phyloP scores from a whole-genome alignment of 2,888 invertebrate genomes.

The Drosophila picticornis region DNA sequence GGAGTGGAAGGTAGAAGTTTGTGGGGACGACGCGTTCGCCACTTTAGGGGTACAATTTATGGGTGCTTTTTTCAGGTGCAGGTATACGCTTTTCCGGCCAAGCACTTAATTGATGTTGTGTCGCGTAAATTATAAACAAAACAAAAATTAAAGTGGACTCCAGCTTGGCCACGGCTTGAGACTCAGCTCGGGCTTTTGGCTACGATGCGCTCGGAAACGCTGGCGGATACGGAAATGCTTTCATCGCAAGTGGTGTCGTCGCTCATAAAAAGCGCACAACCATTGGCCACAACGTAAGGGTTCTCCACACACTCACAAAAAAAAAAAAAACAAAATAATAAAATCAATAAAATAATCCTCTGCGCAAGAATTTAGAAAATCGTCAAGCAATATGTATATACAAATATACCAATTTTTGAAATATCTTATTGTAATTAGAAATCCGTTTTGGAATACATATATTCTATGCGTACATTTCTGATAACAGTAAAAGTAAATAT shows the following conservation, averaged over 20 bases:
- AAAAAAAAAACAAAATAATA: not conserved
- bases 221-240: conserved; percentile 80
- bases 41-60: conserved; percentile 77
- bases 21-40: conserved; percentile 57
- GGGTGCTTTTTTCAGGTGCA: conserved; percentile 82
- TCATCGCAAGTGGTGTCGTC: conserved; percentile 81
- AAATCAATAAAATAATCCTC: not conserved
- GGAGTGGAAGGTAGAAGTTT: not conserved
- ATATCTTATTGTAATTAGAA: not conserved
- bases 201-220: conserved; percentile 46
- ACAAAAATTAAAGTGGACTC: conserved; percentile 83
- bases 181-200: conserved; percentile 19
- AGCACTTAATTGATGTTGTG: conserved; percentile 85
- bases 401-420: not conserved
- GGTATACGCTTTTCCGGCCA: conserved; percentile 82
- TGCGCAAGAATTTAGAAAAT: not conserved
- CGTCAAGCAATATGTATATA: not conserved
- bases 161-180: conserved; percentile 25
- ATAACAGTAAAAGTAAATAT: not conserved
- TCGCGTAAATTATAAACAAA: conserved; percentile 84
- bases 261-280: conserved; percentile 71
- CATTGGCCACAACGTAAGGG: conserved; percentile 42
- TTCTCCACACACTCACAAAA: conserved; percentile 19
- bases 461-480: not conserved
- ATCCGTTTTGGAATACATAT: no score